Percentiles rank a stretch among this genome's conserved stretches.
Conservation (phyloP, 30 jellyfish, hydroid and myxozoan species). For the Pseudorhiza aurosa region DNA sequence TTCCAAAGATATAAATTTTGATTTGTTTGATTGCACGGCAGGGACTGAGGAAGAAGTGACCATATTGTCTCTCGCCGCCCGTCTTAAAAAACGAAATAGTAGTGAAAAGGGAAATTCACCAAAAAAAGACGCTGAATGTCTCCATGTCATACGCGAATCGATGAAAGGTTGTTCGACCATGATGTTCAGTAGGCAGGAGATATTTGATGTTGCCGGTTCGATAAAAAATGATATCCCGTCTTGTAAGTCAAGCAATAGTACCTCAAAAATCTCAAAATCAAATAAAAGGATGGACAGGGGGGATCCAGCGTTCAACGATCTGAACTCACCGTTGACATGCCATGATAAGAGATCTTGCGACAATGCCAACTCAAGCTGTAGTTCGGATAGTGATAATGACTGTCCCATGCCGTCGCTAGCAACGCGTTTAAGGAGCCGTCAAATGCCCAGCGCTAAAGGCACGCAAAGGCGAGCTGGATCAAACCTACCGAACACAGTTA, state of each 20-base stretch:
- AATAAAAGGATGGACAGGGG: not conserved
- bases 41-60: not conserved
- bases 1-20: not conserved
- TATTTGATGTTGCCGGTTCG: not conserved
- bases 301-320: not conserved
- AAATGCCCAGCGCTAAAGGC: too few species aligned
- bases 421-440: conserved; percentile 52
- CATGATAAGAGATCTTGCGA: not conserved
- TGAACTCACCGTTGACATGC: not conserved
- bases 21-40: not conserved
- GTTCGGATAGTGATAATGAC: conserved; percentile 10
- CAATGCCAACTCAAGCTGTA: too few species aligned
- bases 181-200: not conserved
- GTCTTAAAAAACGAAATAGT: not conserved
- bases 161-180: not conserved
- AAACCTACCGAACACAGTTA: not conserved
- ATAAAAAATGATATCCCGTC: not conserved
- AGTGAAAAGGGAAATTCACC: too few species aligned
- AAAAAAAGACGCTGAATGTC: too few species aligned
- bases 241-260: not conserved
- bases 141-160: too few species aligned
- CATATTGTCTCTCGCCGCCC: not conserved
- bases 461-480: too few species aligned
- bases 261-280: not conserved
- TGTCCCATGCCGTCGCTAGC: conserved; percentile 42